Base-by-base conservation (phyloP, 2,113 vertebrate species). In the Cynocephalus volans region DNA sequence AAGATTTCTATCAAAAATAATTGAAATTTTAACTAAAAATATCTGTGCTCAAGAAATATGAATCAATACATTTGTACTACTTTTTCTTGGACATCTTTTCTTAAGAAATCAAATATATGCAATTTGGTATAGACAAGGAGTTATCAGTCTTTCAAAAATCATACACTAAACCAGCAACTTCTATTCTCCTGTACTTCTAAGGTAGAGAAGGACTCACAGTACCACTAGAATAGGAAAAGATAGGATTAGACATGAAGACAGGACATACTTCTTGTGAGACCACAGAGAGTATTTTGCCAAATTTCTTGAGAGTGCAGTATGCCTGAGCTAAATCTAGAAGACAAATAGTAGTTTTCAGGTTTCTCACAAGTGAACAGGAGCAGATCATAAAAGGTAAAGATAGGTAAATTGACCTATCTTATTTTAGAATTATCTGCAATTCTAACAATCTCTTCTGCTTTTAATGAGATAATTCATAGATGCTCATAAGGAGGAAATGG, bases 21-120 rank as follows among this genome's bases (percentile, higher is more conserved):
- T 45, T 93, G 64, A 52, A 67, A 54, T 21, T 83, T 60, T 89
- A 95, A 58, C 45, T 82, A 65, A 77, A 75, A 73, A 52, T 84
- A 54, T 93, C 70, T 93, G 41, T 93, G 60, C 21, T 62, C 15
- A 70, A 81, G 33, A 86, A 6, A 88, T n/a, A 81, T 64, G 5
- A 89, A 64, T 75, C 52, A n/a, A 62, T 50, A 14, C 82, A 33
- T 93, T 62, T 62, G 76, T 52, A 75, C 10, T 5, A 76, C 6
- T 50, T 62, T 79, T 72, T 72, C 77, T 50, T 60, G 2, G 23
- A 52, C 33, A 69, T n/a, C 8, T 83, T 89, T 89, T 70, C 26
- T 62, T 72, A 56, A 79, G 28, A 90, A 90, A 90, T 48, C 21
- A 83, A 50, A 52, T 83, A 82, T 67, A 84, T 70, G n/a, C 77